Conservation (phyloP, 1,140 invertebrate species). For the Drosophila kohkoa region DNA sequence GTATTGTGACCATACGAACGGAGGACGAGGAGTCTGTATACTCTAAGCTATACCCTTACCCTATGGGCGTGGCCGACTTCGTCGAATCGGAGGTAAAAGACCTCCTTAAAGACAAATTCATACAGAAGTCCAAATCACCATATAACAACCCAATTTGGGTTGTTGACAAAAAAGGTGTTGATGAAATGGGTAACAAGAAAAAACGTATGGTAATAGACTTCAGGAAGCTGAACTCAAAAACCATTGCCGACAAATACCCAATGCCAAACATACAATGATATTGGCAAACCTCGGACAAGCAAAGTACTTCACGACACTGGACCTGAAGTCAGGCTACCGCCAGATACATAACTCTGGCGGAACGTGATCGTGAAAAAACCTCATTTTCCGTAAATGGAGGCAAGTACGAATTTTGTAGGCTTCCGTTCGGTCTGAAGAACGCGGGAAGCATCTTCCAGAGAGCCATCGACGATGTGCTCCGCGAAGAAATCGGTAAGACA, state of each 20-base stretch:
- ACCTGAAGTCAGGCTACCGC: background rate
- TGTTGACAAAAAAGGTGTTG: background rate
- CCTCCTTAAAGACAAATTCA: background rate
- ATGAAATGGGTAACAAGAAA: background rate
- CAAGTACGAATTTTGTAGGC: too few species aligned
- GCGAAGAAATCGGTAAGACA: too few species aligned
- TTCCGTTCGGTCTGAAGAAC: too few species aligned
- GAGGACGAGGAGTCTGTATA: background rate
- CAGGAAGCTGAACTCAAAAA: background rate
- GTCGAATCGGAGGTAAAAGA: background rate
- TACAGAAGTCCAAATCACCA: background rate
- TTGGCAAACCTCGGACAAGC: background rate
- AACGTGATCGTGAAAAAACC: too few species aligned
- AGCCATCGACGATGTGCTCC: too few species aligned
- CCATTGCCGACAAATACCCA: background rate
- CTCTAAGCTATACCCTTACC: background rate
- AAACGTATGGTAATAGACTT: too few species aligned
- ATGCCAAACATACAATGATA: background rate
- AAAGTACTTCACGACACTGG: too few species aligned
- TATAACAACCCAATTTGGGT: background rate
- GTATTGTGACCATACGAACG: background rate
- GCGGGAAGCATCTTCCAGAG: too few species aligned
- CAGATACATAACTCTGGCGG: too few species aligned
- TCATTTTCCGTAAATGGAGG: too few species aligned
- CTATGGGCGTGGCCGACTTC: slow-evolving; percentile 11